Conservation (phyloP, 2,113 vertebrate genomes). For the Centropus bengalensis region DNA sequence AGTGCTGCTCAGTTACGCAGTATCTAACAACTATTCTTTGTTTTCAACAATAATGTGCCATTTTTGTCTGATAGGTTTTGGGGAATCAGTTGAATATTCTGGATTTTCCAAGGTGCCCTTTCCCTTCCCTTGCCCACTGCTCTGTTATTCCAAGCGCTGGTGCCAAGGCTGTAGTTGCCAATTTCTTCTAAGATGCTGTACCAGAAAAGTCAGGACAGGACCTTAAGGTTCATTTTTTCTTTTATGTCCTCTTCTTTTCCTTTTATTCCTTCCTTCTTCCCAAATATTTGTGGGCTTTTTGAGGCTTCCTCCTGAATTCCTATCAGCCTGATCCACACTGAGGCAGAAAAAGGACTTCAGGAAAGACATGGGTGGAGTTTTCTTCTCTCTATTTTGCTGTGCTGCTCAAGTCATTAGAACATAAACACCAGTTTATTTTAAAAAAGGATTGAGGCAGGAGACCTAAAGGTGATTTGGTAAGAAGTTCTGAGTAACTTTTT, state of each 20-base stretch:
- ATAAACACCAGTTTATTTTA: neutral
- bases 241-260: neutral
- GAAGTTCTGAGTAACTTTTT: neutral
- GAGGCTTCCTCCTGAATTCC: neutral
- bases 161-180: neutral
- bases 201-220: neutral
- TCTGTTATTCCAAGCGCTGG: neutral
- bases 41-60: neutral
- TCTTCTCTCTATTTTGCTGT: neutral
- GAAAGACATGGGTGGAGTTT: neutral
- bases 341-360: neutral
- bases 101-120: conserved; percentile 1
- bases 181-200: conserved; percentile 1
- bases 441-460: neutral
- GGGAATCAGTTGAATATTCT: neutral
- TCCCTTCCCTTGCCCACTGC: neutral
- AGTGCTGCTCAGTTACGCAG: neutral
- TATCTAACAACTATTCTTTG: neutral
- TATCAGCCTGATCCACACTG: neutral
- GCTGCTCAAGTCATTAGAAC: neutral
- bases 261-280: neutral
- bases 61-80: neutral
- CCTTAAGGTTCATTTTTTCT: conserved; percentile 20
- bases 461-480: neutral
- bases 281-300: neutral